Base-by-base conservation (phyloP, 2,113 vertebrate genomes). In the Colossoma macropomum region DNA sequence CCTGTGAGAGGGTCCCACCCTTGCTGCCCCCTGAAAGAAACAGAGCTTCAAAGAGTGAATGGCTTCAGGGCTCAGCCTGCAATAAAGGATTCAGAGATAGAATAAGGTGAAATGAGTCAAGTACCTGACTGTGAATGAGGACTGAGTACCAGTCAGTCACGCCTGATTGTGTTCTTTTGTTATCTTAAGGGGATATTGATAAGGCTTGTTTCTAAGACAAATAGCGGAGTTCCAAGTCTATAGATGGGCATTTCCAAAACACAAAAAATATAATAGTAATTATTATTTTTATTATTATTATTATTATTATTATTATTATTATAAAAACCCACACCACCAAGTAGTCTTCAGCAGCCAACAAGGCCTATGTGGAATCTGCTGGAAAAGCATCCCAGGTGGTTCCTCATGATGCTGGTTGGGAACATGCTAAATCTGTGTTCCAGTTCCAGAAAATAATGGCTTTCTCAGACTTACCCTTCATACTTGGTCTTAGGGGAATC, bases 11-110 rank as follows among this genome's bases (percentile, higher is more conserved):
- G 60, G 45, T 45, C 50, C 21, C 65, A 16, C 48, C 77, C 65
- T 25, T 10, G 34, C 50, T 77, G 41, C 78, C 19, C 73, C 70
- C 27, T 34, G n/a, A 69, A 69, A 76, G 62, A 30, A 25, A 66
- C 21, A 66, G 54, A 25, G 54, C 32, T 38, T 62, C 25, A 11
- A 56, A 56, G 5, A 28, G 76, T 13, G 48, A 59, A 69, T 38
- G 60, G 71, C 32, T 77, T 77, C 25, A 62, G 25, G 59, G 59
- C 59, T 27, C 59, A 62, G 59, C 23, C 59, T 62, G 27, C 25
- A 4, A 38, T 59, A 27, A 71, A 65, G 32, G 56, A 77, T 81
- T 85, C 19, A 63, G 16, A 81, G 65, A 30, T 77, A 68, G 41
- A 41, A 28, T 41, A 70, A 73, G 79, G 52, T 41, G 52, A 76